Base-by-base conservation (phyloP, 2,888 invertebrate genomes). In the Pemphredon lugubris region DNA sequence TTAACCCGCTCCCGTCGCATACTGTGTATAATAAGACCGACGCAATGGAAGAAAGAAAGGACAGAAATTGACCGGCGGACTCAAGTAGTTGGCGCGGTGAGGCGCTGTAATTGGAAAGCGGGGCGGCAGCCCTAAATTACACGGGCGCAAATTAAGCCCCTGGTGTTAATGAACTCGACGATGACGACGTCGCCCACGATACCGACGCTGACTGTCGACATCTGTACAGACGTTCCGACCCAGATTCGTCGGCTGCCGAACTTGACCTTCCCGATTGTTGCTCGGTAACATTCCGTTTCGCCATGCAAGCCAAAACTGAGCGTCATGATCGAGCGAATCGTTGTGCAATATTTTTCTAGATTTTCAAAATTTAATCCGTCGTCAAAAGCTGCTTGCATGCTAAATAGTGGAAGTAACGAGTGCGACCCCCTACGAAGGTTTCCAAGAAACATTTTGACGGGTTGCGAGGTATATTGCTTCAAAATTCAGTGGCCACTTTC, bases 141-240 rank as follows among this genome's bases (percentile, higher is more conserved):
- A n/a, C 53, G 37, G 34, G 37, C 30, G 58, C 53, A 69, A 76
- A 79, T 79, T 79, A 77, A 71, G 39, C 61, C 48, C 54, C 30
- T 14, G 47, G 79, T 79, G 77, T 74, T 79, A 79, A 79, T 77
- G 74, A 76, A 79, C 68, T 40, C 51, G 55, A 21, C 59, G 44
- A 40, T 57, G 64, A 58, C 58, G 67, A 73, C 37, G 47, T 39
- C 37, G 30, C 26, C 63, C 40, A 59, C 51, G 55, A 64, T 37
- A 16, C 18, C 30, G 7, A 42, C 54, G 18, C 50, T 18, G 57
- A 57, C 50, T 39, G 32, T 20, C 51, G 23, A 13, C 58, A 30
- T 45, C 44, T 58, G 40, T 39, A 73, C 45, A 23, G 21, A 42
- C 51, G 11, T 39, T 39, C 47, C 60, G 51, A 73, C 65, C 60